phyloP scores from a whole-genome alignment of 2,797 vertebrate genomes.

The Manis pentadactyla region DNA sequence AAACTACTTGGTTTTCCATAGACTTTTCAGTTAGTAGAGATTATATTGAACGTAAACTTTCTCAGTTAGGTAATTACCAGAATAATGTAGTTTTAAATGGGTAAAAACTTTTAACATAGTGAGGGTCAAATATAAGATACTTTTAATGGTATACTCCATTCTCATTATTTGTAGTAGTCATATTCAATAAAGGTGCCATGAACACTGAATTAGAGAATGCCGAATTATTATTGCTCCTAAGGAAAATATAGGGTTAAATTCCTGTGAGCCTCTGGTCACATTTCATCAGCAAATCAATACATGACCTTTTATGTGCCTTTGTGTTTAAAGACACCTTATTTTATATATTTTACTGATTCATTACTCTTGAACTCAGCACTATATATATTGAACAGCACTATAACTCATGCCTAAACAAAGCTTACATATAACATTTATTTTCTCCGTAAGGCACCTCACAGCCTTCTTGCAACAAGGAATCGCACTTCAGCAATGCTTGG shows the following conservation, averaged over 20 bases:
- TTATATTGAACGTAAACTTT: not conserved
- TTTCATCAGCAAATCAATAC: not conserved
- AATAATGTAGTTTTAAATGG: slow-evolving; percentile 3
- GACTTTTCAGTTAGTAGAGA: slow-evolving; percentile 33
- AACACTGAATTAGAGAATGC: not conserved
- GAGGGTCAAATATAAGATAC: not conserved
- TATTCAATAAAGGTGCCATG: not conserved
- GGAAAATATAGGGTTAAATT: not conserved
- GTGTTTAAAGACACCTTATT: not conserved
- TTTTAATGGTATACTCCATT: slow-evolving; percentile 22
- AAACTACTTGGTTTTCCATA: not conserved
- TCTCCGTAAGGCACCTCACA: not conserved
- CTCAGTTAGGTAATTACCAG: not conserved
- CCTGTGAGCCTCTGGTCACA: not conserved
- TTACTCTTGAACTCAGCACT: not conserved
- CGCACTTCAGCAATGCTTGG: not conserved
- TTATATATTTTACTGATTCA: not conserved
- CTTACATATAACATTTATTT: not conserved
- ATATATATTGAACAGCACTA: not conserved
- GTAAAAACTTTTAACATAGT: slow-evolving; percentile 1
- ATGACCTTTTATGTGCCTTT: slow-evolving; percentile 38
- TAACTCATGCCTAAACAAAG: not conserved
- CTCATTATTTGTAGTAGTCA: not conserved
- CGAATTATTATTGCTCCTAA: not conserved
- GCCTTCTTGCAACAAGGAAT: not conserved